Conservation (phyloP, 2,797 vertebrate genomes). For the Ficedula albicollis region DNA sequence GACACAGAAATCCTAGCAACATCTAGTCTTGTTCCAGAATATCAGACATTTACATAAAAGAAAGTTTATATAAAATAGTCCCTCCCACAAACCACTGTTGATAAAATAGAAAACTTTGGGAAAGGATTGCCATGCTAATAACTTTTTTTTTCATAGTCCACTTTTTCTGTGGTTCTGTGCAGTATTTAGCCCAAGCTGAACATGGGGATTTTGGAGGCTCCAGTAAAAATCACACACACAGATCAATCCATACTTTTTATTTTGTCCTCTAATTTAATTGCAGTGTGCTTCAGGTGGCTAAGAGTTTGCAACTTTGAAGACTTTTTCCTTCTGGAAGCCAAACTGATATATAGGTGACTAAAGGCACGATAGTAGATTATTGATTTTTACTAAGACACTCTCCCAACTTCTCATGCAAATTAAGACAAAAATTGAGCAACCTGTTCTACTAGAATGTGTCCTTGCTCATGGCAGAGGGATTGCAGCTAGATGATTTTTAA, state of each 20-base stretch:
- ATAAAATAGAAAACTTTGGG: background rate
- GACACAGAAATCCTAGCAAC: background rate
- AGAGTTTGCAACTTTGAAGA: background rate
- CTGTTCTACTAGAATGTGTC: background rate
- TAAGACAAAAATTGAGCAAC: background rate
- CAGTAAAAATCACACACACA: background rate
- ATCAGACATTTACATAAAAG: background rate
- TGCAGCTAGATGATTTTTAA: background rate
- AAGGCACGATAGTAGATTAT: background rate
- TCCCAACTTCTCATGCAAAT: background rate
- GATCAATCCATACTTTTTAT: background rate
- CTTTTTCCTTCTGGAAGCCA: background rate
- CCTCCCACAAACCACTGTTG: background rate
- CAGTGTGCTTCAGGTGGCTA: background rate
- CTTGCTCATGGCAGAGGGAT: background rate
- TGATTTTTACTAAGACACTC: background rate
- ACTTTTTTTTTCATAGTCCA: background rate
- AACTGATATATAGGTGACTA: background rate
- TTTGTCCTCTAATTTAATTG: background rate
- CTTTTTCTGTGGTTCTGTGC: background rate
- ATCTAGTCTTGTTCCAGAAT: background rate
- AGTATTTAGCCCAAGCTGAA: background rate
- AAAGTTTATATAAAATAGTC: background rate
- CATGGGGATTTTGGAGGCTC: background rate
- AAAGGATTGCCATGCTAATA: background rate